Percentiles rank a stretch among this genome's conserved stretches.
Conservation (phyloP, 2,797 vertebrate genomes). For the Danio albolineatus region DNA sequence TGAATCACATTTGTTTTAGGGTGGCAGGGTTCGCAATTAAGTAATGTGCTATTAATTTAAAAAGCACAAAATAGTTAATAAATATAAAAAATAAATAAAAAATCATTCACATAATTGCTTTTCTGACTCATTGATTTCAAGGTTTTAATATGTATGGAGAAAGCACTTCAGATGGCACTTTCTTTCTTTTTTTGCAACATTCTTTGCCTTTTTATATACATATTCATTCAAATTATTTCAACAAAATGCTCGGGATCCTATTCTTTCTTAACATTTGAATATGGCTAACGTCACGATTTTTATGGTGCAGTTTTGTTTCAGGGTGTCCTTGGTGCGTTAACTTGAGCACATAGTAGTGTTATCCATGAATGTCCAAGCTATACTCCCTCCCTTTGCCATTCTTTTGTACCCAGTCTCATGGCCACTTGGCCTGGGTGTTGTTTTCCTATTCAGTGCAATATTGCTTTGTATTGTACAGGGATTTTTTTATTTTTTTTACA, state of each 20-base stretch:
- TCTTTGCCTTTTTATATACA: not conserved
- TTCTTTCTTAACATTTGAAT: not conserved
- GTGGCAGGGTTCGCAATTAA: conserved; percentile 76
- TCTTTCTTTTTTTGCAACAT: too few species aligned
- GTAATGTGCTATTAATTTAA: conserved; percentile 80
- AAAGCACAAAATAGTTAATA: conserved; percentile 80
- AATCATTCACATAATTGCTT: conserved; percentile 57
- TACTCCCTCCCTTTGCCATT: not conserved
- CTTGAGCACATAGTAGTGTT: not conserved
- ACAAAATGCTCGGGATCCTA: not conserved
- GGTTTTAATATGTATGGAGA: not conserved
- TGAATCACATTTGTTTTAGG: conserved; percentile 73
- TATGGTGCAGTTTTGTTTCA: too few species aligned
- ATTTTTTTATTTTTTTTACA: too few species aligned
- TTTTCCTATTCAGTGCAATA: not conserved
- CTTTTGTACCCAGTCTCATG: not conserved
- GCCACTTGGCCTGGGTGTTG: not conserved
- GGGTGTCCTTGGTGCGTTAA: not conserved
- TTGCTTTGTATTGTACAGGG: not conserved
- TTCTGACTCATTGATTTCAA: conserved; percentile 15
- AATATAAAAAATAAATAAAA: conserved; percentile 77
- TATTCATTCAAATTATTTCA: not conserved
- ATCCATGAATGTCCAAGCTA: not conserved
- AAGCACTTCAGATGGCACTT: too few species aligned
- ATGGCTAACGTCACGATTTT: not conserved